Conservation (phyloP, 2,888 invertebrate genomes). For the Oligia latruncula region DNA sequence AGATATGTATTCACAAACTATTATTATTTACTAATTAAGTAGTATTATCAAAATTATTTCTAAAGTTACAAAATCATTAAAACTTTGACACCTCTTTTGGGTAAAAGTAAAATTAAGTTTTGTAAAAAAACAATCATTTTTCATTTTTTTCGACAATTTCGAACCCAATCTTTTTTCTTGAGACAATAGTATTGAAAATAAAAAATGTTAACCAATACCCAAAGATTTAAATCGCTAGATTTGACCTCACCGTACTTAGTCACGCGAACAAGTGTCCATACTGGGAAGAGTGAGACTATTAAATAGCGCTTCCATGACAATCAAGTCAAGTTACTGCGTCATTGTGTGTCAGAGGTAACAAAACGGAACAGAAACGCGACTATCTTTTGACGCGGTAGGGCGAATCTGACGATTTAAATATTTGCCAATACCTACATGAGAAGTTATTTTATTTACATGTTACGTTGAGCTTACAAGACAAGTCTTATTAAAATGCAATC, state of each 20-base stretch:
- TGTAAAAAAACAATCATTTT: neutral
- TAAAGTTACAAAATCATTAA: constrained; percentile 55
- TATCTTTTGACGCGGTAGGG: too few relatives aligned
- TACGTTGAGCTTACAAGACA: constrained; percentile 32
- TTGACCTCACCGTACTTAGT: neutral
- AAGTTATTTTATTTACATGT: constrained; percentile 44
- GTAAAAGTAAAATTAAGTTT: constrained; percentile 12
- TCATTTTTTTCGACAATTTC: neutral
- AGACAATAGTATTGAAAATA: neutral
- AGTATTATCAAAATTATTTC: constrained; percentile 73
- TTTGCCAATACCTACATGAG: neutral
- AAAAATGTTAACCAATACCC: neutral
- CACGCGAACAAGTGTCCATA: neutral
- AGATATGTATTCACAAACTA: constrained; percentile 83
- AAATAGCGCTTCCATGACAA: neutral
- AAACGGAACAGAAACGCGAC: neutral
- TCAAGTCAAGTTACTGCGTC: neutral
- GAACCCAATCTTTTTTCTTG: neutral
- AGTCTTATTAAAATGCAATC: constrained; percentile 41
- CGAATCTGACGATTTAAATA: neutral
- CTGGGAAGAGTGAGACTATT: neutral
- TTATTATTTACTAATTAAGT: constrained; percentile 57
- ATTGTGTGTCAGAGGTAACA: neutral
- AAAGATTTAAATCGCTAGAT: neutral
- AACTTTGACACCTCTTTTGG: constrained; percentile 10